A percentile compares a stretch with the other conserved stretches of the same genome.
phyloP scores from a whole-genome alignment of 1,140 invertebrate species.

The Dolichoris vasculosae region DNA sequence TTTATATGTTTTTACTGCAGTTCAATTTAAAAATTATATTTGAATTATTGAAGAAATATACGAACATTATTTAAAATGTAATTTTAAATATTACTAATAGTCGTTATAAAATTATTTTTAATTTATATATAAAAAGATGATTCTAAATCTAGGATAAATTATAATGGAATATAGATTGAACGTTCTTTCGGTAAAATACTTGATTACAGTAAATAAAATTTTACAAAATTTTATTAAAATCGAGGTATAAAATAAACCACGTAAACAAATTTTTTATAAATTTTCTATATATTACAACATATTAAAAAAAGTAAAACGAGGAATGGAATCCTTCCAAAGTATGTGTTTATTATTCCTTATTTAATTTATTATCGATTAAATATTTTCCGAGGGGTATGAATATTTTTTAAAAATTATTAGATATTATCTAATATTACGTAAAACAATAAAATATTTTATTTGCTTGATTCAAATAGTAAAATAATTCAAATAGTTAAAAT shows the following conservation, averaged over 20 bases:
- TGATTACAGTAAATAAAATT: neutral
- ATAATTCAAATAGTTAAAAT: no score
- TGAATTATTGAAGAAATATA: neutral
- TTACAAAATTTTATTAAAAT: neutral
- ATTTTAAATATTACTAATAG: neutral
- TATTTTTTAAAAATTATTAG: neutral
- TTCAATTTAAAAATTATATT: no score
- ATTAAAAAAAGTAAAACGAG: neutral
- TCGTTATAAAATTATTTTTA: no score
- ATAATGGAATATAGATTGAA: neutral
- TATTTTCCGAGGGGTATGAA: constrained; percentile 16
- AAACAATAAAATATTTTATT: no score
- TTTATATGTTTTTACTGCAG: no score
- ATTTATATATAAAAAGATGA: no score
- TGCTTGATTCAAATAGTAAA: no score
- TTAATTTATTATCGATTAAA: constrained; percentile 31
- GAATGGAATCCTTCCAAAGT: neutral
- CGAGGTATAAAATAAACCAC: no score
- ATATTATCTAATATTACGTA: neutral
- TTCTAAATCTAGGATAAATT: no score
- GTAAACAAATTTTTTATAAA: neutral
- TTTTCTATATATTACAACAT: neutral
- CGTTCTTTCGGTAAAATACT: neutral
- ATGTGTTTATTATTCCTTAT: neutral
- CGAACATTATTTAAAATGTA: neutral